These are phyloP conservation scores for Dasysyrphus tricinctus DNA, from an alignment of 2,888 invertebrate genomes.

Conservation along the genomic window DNA sequence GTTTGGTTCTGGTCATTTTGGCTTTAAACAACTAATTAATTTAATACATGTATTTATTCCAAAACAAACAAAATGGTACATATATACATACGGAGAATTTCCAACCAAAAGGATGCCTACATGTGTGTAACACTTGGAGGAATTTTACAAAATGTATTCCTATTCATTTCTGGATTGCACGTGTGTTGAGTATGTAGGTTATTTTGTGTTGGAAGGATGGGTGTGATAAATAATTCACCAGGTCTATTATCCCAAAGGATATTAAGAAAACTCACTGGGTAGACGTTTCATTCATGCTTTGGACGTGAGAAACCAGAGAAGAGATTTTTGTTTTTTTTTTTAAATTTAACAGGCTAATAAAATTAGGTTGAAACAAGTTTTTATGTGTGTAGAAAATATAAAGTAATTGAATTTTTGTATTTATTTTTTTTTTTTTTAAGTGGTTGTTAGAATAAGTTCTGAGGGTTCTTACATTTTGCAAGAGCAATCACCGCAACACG, in stretches of 20 bases:
- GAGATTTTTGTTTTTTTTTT: neutral
- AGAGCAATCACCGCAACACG: too few species aligned
- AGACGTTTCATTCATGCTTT: neutral
- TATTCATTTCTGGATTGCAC: conserved; percentile 23
- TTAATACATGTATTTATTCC: conserved; percentile 28
- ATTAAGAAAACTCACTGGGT: conserved; percentile 33
- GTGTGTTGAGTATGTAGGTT: conserved; percentile 1
- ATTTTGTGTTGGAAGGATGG: conserved; percentile 13
- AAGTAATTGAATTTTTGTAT: neutral
- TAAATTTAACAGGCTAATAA: neutral
- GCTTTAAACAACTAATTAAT: conserved; percentile 74
- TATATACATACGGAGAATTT: neutral
- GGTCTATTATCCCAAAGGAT: conserved; percentile 60
- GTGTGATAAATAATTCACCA: conserved; percentile 69
- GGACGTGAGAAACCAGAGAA: neutral
- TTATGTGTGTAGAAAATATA: neutral
- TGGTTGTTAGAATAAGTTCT: neutral
- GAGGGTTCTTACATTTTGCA: too few species aligned
- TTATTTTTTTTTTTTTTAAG: neutral
- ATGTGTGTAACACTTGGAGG: conserved; percentile 33
- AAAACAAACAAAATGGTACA: conserved; percentile 1
- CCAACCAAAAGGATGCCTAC: neutral
- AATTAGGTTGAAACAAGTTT: neutral
- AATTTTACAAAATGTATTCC: conserved; percentile 40
- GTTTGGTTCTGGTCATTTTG: conserved; percentile 66